phyloP scores from a whole-genome alignment of 1,140 invertebrate genomes.

The Ephestia elutella region DNA sequence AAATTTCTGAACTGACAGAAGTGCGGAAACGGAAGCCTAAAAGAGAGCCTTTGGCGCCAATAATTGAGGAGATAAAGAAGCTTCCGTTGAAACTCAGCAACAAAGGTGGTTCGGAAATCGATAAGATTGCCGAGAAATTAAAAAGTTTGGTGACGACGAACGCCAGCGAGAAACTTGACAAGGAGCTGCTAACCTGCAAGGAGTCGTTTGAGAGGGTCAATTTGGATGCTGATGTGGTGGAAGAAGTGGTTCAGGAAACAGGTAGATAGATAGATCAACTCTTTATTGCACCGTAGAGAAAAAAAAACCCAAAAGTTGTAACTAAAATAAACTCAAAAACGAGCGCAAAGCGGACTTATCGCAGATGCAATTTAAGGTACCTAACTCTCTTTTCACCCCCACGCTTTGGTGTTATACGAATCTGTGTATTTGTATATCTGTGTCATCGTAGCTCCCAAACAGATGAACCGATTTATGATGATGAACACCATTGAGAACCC shows the following conservation, averaged over 20 bases:
- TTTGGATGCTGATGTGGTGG: conserved; percentile 16
- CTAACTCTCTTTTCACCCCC: no score
- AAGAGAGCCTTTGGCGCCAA: conserved; percentile 57
- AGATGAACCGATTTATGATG: no score
- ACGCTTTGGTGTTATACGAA: no score
- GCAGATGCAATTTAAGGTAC: no score
- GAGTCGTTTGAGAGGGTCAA: conserved; percentile 45
- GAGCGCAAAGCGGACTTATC: no score
- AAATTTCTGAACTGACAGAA: conserved; percentile 14
- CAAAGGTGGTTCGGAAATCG: conserved; percentile 51
- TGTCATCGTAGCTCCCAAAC: no score
- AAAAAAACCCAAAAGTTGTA: no score
- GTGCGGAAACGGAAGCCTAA: conserved; percentile 39
- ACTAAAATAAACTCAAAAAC: no score
- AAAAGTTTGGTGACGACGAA: conserved; percentile 50
- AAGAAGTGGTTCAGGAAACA: conserved; percentile 20
- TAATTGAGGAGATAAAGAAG: conserved; percentile 57
- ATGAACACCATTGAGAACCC: no score
- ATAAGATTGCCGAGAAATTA: conserved; percentile 66
- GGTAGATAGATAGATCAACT: no score
- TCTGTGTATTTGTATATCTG: no score
- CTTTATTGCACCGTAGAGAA: no score
- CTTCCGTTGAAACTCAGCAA: conserved; percentile 55
- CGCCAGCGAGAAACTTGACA: conserved; percentile 46
- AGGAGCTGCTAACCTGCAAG: conserved; percentile 54